phyloP scores from a whole-genome alignment of 1,140 invertebrate genomes.

The Diachasmimorpha longicaudata region DNA sequence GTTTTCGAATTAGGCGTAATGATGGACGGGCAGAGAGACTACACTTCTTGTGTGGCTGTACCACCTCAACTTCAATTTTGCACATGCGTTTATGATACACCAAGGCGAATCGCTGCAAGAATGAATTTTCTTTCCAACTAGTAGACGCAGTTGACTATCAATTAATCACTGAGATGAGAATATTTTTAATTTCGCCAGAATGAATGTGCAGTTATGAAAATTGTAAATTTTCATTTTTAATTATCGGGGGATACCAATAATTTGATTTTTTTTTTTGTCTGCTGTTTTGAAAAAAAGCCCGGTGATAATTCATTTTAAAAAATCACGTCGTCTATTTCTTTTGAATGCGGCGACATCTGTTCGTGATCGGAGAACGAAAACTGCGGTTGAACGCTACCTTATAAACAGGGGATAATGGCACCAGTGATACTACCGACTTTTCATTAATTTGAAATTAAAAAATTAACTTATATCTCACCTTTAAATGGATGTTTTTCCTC shows the following conservation, averaged over 20 bases:
- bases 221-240: too few species aligned
- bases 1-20: conserved; percentile 28
- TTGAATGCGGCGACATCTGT: not conserved
- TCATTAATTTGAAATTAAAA: not conserved
- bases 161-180: not conserved
- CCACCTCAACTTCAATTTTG: not conserved
- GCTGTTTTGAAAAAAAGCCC: too few species aligned
- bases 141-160: not conserved
- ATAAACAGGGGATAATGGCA: not conserved
- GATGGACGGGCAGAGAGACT: conserved; percentile 7
- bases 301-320: too few species aligned
- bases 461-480: not conserved
- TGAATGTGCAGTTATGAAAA: too few species aligned
- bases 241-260: too few species aligned
- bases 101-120: not conserved
- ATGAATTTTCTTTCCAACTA: not conserved
- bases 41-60: not conserved
- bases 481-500: not conserved
- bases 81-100: not conserved
- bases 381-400: not conserved
- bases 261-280: too few species aligned
- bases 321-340: too few species aligned
- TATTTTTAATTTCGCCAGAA: not conserved
- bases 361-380: not conserved
- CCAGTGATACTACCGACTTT: too few species aligned